Percentiles rank a stretch among this genome's conserved stretches.
These are phyloP conservation scores for Numenius arquata DNA, from an alignment of 2,113 vertebrate genomes.

Conservation along the genomic window DNA sequence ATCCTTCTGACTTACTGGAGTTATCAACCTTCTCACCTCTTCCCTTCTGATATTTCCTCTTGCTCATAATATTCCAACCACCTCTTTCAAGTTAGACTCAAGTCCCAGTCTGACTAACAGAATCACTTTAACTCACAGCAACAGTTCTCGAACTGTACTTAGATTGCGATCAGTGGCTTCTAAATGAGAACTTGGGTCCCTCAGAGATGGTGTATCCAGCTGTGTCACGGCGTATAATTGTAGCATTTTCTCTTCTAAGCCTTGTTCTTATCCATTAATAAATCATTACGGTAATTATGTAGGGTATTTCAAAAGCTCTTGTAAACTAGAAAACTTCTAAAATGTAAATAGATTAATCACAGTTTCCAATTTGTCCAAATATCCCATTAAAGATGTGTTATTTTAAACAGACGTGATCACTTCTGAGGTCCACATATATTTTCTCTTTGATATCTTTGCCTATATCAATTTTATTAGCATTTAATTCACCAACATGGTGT, in stretches of 20 bases:
- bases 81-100: background rate
- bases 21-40: background rate
- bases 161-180: background rate
- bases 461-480: background rate
- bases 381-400: background rate
- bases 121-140: background rate
- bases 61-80: background rate
- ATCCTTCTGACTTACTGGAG: background rate
- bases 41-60: background rate
- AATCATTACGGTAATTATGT: background rate
- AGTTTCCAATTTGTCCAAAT: background rate
- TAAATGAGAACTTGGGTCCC: background rate
- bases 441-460: background rate
- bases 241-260: background rate
- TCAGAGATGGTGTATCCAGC: background rate
- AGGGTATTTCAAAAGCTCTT: background rate
- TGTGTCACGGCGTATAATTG: background rate
- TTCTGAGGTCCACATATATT: background rate
- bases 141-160: background rate
- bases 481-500: background rate
- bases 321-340: background rate
- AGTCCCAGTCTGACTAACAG: background rate
- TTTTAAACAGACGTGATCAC: background rate
- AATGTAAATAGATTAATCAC: background rate
- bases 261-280: background rate